phyloP scores from a whole-genome alignment of 1,140 invertebrate species.

The Muscidifurax raptorellus region DNA sequence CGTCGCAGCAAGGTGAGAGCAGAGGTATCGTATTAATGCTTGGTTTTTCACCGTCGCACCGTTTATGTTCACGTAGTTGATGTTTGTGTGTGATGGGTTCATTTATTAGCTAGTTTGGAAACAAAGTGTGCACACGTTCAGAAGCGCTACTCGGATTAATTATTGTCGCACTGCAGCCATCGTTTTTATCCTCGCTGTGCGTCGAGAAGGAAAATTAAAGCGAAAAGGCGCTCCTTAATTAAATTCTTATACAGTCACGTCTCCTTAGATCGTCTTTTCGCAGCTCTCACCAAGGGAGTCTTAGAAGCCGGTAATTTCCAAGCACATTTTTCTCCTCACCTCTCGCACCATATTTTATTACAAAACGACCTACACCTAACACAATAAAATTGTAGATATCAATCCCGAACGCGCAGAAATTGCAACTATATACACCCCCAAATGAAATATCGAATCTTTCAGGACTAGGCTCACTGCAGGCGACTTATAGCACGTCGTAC shows the following conservation, averaged over 20 bases:
- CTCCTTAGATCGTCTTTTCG: neutral
- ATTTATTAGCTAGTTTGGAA: too few relatives aligned
- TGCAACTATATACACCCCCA: neutral
- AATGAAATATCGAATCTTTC: slow-evolving; percentile 17
- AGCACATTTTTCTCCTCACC: neutral
- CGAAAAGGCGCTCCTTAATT: neutral
- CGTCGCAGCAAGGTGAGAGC: slow-evolving; percentile 67
- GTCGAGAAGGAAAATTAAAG: too few relatives aligned
- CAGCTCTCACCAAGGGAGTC: neutral
- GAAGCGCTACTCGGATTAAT: too few relatives aligned
- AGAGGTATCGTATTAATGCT: slow-evolving; percentile 61
- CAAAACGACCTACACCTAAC: neutral
- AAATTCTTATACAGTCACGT: slow-evolving; percentile 2
- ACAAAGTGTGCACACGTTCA: too few relatives aligned
- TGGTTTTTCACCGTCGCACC: slow-evolving; percentile 21
- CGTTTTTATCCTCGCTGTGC: too few relatives aligned
- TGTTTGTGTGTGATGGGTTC: too few relatives aligned
- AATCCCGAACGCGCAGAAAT: neutral
- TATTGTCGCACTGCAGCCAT: too few relatives aligned
- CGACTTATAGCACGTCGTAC: slow-evolving; percentile 73
- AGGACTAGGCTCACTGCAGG: slow-evolving; percentile 57
- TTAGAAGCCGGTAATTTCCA: neutral
- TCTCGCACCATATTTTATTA: neutral
- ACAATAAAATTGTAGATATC: neutral
- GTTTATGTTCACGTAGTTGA: neutral